Evolutionary conservation across 2,797 vertebrate genomes (phyloP), one percentile per base, ranked within the genome.

Genomic region (Cynodonichthys magdalenae): DNA sequence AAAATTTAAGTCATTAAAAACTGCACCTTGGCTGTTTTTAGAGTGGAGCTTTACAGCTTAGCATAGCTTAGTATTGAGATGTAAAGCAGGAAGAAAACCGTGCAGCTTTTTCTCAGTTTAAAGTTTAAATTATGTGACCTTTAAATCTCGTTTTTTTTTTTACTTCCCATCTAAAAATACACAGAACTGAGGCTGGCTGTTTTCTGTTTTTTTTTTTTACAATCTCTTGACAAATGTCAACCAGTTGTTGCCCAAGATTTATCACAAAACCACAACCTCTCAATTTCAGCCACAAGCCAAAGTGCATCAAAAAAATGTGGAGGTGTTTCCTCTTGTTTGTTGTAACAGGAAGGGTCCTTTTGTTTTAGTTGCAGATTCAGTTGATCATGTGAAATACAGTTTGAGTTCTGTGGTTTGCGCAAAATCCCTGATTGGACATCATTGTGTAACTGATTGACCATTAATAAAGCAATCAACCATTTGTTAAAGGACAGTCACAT

Each of bases 381-480:
- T n/a, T n/a, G 19, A 36, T 17, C 7, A 18, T 14, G 18, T 41
- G 41, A 53, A 39, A 11, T 39, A 39, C 36, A 39, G 6, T 44
- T 62, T 52, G 8, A 59, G 15, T 19, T 14, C 42, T 14, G 42
- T 14, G 15, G 48, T 68, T 66, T 60, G 52, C 51, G 62, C 20
- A 49, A 52, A 62, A 73, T 45, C 59, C 60, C 36, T 70, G 71
- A 77, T 70, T 72, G 66, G 47, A 74, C 66, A 52, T 61, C 24
- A 15, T 36, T 28, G 24, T 64, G 63, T 51, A 47, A 81, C 51
- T 66, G 56, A 71, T 58, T 64, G 70, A 77, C 73, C 59, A 61
- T 74, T 79, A 41, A 57, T 45, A 5, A 46, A 28, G 49, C 66
- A 74, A 84, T 85, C 66, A 75, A 28, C 53, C 53, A 60, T 7